Base-by-base conservation (phyloP, 2,888 invertebrate species). In the Operophtera brumata region DNA sequence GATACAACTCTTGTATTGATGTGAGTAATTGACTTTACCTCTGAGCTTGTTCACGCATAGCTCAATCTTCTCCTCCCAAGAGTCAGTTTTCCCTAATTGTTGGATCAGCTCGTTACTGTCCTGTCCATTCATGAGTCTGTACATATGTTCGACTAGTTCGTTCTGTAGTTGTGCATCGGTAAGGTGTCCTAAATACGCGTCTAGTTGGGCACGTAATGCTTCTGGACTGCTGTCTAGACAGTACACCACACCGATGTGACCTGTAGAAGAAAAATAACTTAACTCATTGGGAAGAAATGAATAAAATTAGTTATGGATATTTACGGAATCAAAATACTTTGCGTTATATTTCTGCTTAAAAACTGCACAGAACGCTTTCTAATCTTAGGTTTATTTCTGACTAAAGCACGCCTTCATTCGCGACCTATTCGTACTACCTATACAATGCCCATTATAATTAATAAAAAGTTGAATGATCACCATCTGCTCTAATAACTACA, bases 181-280 rank as follows among this genome's bases (percentile, higher is more conserved):
- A 8, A 70, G 43, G 14, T 69, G 61, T 6, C 77, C 77, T 2
- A 75, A 41, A 54, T 76, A 69, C 5, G 73, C 70, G 11, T 71
- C 64, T 8, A 79, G 61, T 28, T 77, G 76, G 0, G 56, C 61
- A n/a, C 68, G 65, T 2, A 77, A 43, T 1, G 69, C 71, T 37
- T 75, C 76, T 6, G 79, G 78, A 53, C 77, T 77, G 56, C 77
- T 76, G 56, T 78, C 78, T 43, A 79, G 59, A 45, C 77, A 78
- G 47, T 73, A 77, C 0, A 79, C 69, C 6, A 68, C 54, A 4
- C 78, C 78, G 3, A 70, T 58, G 34, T 67, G 64, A 65, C 78
- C 79, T 79, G 66, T 7, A 14, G 6, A 10, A 34, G n/a, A 39
- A 39, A 10, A 28, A 42, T 32, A 55, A 37, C 45, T 49, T 20